Percentiles rank a stretch among this genome's conserved stretches.
Evolutionary conservation across 2,888 invertebrate species (phyloP).

Genomic region (Trichogramma evanescens): DNA sequence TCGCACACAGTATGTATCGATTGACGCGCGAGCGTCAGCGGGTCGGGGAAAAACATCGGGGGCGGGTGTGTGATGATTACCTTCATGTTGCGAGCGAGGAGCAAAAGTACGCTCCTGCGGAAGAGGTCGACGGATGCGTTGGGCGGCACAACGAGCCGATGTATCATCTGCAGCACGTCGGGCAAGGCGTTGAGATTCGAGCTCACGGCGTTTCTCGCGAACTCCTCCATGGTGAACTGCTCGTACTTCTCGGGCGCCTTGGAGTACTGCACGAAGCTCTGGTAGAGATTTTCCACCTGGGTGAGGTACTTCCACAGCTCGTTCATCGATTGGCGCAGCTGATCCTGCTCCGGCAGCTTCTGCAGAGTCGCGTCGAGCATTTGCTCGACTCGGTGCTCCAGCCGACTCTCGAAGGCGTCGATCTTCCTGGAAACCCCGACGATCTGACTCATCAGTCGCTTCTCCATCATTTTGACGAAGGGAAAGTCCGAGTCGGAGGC

Average conservation of each 20-base stretch:
- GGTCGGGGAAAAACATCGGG: not conserved
- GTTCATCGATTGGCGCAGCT: conserved; percentile 56
- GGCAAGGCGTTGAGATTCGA: conserved; percentile 60
- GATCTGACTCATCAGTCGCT: conserved; percentile 36
- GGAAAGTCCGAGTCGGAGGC: conserved; percentile 52
- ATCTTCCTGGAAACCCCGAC: conserved; percentile 30
- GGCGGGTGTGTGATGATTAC: conserved; percentile 20
- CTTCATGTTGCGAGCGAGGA: conserved; percentile 32
- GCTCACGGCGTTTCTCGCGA: conserved; percentile 64
- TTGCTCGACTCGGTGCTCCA: conserved; percentile 23
- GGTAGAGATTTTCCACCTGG: conserved; percentile 25
- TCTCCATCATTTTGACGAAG: conserved; percentile 56
- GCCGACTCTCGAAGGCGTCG: conserved; percentile 28
- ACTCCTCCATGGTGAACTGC: conserved; percentile 60
- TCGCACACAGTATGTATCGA: conserved; percentile 1
- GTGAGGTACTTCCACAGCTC: conserved; percentile 52
- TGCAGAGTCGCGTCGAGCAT: conserved; percentile 15
- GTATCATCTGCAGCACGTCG: conserved; percentile 60
- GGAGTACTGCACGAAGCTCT: conserved; percentile 17
- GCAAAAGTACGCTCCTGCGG: conserved; percentile 49
- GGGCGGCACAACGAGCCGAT: conserved; percentile 55
- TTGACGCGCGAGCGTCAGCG: no score
- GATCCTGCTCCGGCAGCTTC: conserved; percentile 36
- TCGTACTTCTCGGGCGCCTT: conserved; percentile 30
- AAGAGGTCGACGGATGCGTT: conserved; percentile 43